Base-by-base conservation (phyloP, 1,140 invertebrate genomes). In the Calliphora vicina region DNA sequence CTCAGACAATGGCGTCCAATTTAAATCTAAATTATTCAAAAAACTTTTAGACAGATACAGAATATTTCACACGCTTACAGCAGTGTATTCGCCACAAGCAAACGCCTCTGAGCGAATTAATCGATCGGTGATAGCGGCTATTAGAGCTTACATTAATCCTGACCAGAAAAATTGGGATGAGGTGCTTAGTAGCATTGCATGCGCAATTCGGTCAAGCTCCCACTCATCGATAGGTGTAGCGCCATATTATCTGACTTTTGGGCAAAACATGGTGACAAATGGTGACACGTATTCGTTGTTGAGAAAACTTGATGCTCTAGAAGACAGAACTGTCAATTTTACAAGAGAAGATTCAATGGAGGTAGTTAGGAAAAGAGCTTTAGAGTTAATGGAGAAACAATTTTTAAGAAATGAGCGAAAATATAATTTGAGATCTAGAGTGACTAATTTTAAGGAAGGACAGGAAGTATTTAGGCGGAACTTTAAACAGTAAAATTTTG, bases 141-240 rank as follows among this genome's bases (percentile, higher is more conserved):
- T 82, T 35, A 35, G 61, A 72, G 23, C 81, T 23, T 82, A 82
- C 20, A 12, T 82, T 3, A 42, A 45, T 12, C n/a, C 29, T 43
- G 67, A 82, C 25, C 81, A 82, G 35, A 29, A 26, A n/a, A 26
- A 82, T 6, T 82, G 81, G 81, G 81, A 82, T 42, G 27, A 72
- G 2, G 15, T 72, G 5, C 12, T 82, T 6, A 20, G 27, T 2
- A 8, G 9, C 5, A 82, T 82, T n/a, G 13, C 15, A 45, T 29
- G 27, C 15, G 83, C 83, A 1, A 12, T 78, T 29, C 42, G 83
- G 3, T 74, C 42, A 9, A 29, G 8, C 1, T 26, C 50, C 1
- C 43, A 61, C 15, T 35, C 35, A 0, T 35, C 35, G 35, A 35
- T 35, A 35, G 35, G 35, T 35, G 35, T 35, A 35, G 35, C 35